Evolutionary conservation across 2,113 vertebrate species (phyloP).

Genomic region (Pelecanus crispus): DNA sequence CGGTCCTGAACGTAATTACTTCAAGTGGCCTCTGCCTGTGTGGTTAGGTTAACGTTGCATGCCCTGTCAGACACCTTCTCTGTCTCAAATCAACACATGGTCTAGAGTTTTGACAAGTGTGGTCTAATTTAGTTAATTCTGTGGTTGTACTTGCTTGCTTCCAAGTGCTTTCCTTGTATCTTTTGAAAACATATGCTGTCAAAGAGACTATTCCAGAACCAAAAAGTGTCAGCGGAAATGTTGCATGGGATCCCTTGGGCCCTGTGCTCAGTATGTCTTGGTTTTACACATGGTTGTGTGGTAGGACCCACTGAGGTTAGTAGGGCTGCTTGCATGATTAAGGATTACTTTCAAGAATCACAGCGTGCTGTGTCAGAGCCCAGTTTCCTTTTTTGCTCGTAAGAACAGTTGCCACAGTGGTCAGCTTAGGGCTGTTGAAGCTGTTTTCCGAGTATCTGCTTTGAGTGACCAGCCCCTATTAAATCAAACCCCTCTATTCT

Average conservation of each 20-base stretch:
- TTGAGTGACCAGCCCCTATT: neutral
- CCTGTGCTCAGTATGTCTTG: neutral
- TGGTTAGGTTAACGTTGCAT: neutral
- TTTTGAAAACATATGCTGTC: neutral
- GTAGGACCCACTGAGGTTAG: neutral
- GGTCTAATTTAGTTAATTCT: neutral
- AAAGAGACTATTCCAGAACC: neutral
- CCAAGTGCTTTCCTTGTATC: neutral
- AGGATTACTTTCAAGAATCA: neutral
- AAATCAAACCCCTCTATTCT: neutral
- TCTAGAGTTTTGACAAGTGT: neutral
- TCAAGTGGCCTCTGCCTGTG: neutral
- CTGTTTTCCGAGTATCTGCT: neutral
- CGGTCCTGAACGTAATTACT: neutral
- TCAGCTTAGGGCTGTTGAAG: neutral
- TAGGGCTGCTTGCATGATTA: neutral
- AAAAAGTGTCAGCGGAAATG: neutral
- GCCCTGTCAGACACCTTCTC: neutral
- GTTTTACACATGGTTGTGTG: neutral
- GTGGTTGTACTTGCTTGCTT: neutral
- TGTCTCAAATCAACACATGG: neutral
- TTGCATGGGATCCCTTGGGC: neutral
- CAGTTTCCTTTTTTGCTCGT: neutral
- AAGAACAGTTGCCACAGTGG: neutral
- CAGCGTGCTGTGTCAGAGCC: neutral